phyloP scores from a whole-genome alignment of 2,888 invertebrate species.

The Parasteatoda lunata region DNA sequence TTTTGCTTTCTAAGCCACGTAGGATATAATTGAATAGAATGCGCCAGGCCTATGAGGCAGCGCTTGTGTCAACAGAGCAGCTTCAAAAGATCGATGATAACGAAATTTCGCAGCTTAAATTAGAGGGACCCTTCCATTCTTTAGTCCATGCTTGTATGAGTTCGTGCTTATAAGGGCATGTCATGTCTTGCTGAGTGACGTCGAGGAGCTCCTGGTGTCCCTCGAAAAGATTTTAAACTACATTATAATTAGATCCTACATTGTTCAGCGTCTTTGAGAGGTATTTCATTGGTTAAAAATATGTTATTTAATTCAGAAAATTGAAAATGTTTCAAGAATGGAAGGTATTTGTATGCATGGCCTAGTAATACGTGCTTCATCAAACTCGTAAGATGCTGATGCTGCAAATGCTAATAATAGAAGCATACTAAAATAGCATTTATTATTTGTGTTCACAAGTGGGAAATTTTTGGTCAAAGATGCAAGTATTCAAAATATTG shows the following conservation, averaged over 20 bases:
- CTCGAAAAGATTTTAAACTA: not conserved
- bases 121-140: constrained; percentile 37
- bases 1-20: constrained; percentile 32
- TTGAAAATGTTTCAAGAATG: too few species aligned
- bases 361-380: too few species aligned
- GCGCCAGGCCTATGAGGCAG: constrained; percentile 1
- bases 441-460: too few species aligned
- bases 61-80: constrained; percentile 31
- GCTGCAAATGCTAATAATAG: too few species aligned
- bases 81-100: constrained; percentile 52
- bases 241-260: not conserved
- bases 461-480: too few species aligned
- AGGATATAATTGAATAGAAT: constrained; percentile 52
- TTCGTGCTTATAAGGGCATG: constrained; percentile 2
- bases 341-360: too few species aligned
- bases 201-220: not conserved
- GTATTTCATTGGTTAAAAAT: too few species aligned
- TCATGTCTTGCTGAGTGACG: not conserved
- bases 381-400: too few species aligned
- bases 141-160: constrained; percentile 25
- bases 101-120: constrained; percentile 50
- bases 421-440: too few species aligned
- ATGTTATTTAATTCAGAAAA: too few species aligned
- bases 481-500: too few species aligned
- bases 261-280: too few species aligned